Base-by-base conservation (phyloP, 2,888 invertebrate species). In the Tiliacea aurago region DNA sequence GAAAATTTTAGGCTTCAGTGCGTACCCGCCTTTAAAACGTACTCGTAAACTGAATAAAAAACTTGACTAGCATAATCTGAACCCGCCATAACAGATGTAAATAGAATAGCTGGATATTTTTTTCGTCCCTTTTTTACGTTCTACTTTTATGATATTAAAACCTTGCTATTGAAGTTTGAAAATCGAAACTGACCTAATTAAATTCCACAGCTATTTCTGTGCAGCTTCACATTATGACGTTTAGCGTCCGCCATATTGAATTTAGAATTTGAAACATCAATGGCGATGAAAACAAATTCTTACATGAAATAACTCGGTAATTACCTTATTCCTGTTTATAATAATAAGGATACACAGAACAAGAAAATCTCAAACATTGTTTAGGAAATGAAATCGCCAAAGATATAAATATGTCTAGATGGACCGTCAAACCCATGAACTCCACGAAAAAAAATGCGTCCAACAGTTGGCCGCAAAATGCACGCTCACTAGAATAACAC, bases 11-110 rank as follows among this genome's bases (percentile, higher is more conserved):
- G 41, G 18, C 18, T 47, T 49, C 41, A 80, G 64, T 80, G 80
- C 20, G 41, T 59, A 80, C 23, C 11, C 4, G 20, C 43, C 79
- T 72, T 76, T 71, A 71, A 71, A 79, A 71, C 53, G 43, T 49
- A 76, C 72, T 78, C 75, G 56, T 72, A 73, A 80, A 63, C 58
- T 80, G 73, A 80, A 80, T 80, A 73, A 80, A 73, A 80, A 65
- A 77, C 59, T 73, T 59, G 58, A 80, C 53, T 73, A 53, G 73
- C 53, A 73, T 77, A 77, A 77, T 77, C 59, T 77, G 80, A 59
- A 77, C 64, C 59, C 59, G 33, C 59, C 64, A 53, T 73, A 55
- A 73, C 59, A 80, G 64, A 77, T 65, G 73, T 64, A 80, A 77
- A 77, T 64, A 77, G 63, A 77, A 77, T 61, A 49, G 51, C 43